A percentile compares a stretch with the other conserved stretches of the same genome.
Evolutionary conservation across 1,140 invertebrate species (phyloP).

Genomic region (Limonius californicus): DNA sequence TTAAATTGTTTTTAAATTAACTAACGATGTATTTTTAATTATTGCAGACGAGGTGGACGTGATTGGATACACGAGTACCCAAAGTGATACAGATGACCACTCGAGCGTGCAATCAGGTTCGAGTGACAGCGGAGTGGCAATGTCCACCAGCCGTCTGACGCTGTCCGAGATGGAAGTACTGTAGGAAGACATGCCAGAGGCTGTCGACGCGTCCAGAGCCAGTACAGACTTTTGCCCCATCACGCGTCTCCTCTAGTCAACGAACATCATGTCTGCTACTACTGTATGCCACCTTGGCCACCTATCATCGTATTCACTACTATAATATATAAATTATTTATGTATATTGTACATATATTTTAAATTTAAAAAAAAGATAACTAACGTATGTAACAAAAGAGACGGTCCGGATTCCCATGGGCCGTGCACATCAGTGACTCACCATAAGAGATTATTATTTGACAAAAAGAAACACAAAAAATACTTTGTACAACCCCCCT

Average conservation of each 20-base stretch:
- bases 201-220: conserved; percentile 35
- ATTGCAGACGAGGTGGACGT: conserved; percentile 84
- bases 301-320: conserved; percentile 32
- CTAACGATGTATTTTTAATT: no score
- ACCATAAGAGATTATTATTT: conserved; percentile 7
- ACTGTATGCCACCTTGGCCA: conserved; percentile 17
- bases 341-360: conserved; percentile 44
- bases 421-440: conserved; percentile 22
- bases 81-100: conserved; percentile 81
- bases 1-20: no score
- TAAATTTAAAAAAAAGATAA: conserved; percentile 36
- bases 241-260: conserved; percentile 36
- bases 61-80: conserved; percentile 80
- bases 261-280: conserved; percentile 32
- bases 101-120: conserved; percentile 70
- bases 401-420: conserved; percentile 29
- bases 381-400: conserved; percentile 32
- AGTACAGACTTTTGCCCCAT: not conserved
- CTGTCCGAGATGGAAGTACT: conserved; percentile 48
- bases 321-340: conserved; percentile 39
- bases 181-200: conserved; percentile 36
- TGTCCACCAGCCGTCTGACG: conserved; percentile 65
- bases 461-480: not conserved
- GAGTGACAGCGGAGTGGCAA: conserved; percentile 74
- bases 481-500: not conserved